Evolutionary conservation across 35 echinoderm and acorn worm species (phyloP), one percentile per base, ranked within the genome.

Genomic region (Lytechinus variegatus): DNA sequence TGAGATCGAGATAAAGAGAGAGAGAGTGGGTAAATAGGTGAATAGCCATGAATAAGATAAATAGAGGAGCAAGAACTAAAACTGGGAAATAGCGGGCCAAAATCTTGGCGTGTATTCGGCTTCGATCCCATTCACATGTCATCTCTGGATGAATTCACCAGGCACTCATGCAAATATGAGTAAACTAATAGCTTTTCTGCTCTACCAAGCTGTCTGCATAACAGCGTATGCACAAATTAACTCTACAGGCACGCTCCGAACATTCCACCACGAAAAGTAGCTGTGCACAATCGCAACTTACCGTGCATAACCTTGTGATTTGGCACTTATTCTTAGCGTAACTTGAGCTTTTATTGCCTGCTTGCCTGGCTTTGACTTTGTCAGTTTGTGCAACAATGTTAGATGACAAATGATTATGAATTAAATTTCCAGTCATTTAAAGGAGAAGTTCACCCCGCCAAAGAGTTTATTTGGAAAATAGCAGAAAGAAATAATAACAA

Each of bases 141-240:
- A 90, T 90, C 29, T 24, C n/a, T 90, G 88, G 28, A 54, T 90
- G 29, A 9, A 90, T 6, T 28, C 88, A 33, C 88, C 88, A 54
- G 2, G 88, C 88, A 90, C 10, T 90, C 88, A 90, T 54, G 88
- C 88, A 90, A 52, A 90, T 44, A 90, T 24, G 19, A 79, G 66
- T 79, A 79, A 79, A 79, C 66, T 79, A 79, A 79, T 79, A 79
- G 66, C 66, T 79, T 79, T 79, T 79, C 66, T 79, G 19, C 1
- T 7, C n/a, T 79, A 24, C 66, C 66, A 79, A 79, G 66, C 66
- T 79, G 66, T 79, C 66, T 79, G 66, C n/a, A 24, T 79, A 79
- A 79, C 14, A 16, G 3, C 19, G 66, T 79, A 79, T 79, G 66
- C 66, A 79, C 16, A 8, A 79, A 24, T 14, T 79, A 79, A 14